Base-by-base conservation (phyloP, 2,113 vertebrate genomes). In the Mystacornis crossleyi region DNA sequence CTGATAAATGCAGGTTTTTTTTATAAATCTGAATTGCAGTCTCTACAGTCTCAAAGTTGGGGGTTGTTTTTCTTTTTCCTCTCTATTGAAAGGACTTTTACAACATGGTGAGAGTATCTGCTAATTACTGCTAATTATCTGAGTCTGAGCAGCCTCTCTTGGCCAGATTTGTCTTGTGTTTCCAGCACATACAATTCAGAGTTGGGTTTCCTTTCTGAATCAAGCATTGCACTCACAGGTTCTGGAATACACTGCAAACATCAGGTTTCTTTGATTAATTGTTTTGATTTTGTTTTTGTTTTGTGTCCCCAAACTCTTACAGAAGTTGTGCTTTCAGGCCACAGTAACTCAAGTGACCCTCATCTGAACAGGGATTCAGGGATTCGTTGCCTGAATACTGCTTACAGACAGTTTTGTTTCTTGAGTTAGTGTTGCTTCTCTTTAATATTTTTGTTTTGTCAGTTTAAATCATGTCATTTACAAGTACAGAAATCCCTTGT, bases 141-240 rank as follows among this genome's bases (percentile, higher is more conserved):
- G 34, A 48, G 5, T 48, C 6, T 45, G 29, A 67, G 25, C 3
- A 4, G 36, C 21, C 6, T 75, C 19, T 58, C 26, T 19, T 60
- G 29, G 48, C 17, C 3, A 61, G 18, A 43, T 74, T 79, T 65
- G 28, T 33, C 10, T 5, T 19, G 7, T 14, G 6, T 36, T 88
- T 57, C 15, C 26, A 70, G 25, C 25, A 29, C 3, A 11, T 21
- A 0, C 28, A 40, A 3, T 20, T 21, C 15, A 31, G n/a, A 57
- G 18, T 18, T 12, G 16, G 8, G 3, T 43, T 70, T 71, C 24
- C 14, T 75, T 86, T 74, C 50, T 20, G 62, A 48, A 53, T 9
- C 0, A 0, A 79, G 18, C 20, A 26, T 3, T 14, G 4, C 14
- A 26, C 16, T 74, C 71, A 40, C 8, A 55, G 47, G 4, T 38